phyloP scores from a whole-genome alignment of 2,113 vertebrate species.

The Platichthys flesus region DNA sequence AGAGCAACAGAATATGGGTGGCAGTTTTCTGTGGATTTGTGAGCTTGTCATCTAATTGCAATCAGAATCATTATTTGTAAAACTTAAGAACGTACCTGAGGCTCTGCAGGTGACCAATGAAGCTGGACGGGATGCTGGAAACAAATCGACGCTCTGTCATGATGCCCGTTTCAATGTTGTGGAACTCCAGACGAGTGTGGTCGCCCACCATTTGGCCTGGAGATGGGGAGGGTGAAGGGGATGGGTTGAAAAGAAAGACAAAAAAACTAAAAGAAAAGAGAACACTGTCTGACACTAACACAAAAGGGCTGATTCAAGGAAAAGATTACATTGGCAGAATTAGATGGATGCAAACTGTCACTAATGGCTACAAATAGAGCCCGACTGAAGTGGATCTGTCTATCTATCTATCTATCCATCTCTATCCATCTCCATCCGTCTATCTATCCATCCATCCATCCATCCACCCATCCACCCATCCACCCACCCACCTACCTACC shows the following conservation, averaged over 20 bases:
- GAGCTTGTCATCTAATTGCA: too few relatives aligned
- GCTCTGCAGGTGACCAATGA: constrained; percentile 98
- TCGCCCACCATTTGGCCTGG: constrained; percentile 98
- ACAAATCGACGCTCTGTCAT: constrained; percentile 97
- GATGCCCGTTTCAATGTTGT: constrained; percentile 97
- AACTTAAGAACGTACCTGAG: constrained; percentile 75
- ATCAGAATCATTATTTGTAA: too few relatives aligned
- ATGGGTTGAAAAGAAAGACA: constrained; percentile 80
- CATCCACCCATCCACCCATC: too few relatives aligned
- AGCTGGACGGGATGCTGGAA: constrained; percentile 95
- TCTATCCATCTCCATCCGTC: too few relatives aligned
- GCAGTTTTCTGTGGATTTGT: too few relatives aligned
- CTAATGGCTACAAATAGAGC: constrained; percentile 24
- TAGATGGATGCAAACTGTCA: constrained; percentile 58
- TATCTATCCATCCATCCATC: too few relatives aligned
- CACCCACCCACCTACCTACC: too few relatives aligned
- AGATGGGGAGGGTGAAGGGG: constrained; percentile 78
- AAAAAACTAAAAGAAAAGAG: constrained; percentile 77
- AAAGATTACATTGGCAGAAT: constrained; percentile 70
- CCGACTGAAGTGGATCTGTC: too few relatives aligned
- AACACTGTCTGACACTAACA: constrained; percentile 82
- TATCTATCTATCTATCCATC: too few relatives aligned
- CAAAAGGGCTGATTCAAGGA: constrained; percentile 80
- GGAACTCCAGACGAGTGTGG: constrained; percentile 98
- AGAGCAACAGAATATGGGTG: too few relatives aligned